phyloP scores from a whole-genome alignment of 1,140 invertebrate species.

The Drosophila kanapiae region DNA sequence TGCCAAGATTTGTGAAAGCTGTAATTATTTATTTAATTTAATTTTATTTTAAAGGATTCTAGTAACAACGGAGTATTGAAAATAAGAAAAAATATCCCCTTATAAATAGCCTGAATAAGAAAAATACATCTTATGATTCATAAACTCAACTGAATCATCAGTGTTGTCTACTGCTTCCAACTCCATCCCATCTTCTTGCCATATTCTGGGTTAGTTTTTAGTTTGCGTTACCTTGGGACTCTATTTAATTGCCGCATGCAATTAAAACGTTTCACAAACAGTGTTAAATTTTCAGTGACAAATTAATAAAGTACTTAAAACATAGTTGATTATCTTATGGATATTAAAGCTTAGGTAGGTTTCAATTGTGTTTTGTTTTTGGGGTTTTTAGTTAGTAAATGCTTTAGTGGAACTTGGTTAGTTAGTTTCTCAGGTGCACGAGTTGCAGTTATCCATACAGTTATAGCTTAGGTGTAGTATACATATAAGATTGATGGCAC shows the following conservation, averaged over 20 bases:
- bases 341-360: slow-evolving; percentile 40
- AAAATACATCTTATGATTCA: not conserved
- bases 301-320: slow-evolving; percentile 49
- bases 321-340: slow-evolving; percentile 33
- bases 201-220: slow-evolving; percentile 32
- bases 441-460: slow-evolving; percentile 76
- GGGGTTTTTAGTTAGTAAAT: slow-evolving; percentile 24
- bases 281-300: slow-evolving; percentile 80
- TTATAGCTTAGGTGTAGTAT: slow-evolving; percentile 87
- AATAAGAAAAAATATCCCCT: not conserved
- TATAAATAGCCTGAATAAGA: not conserved
- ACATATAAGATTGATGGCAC: slow-evolving; percentile 88
- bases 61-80: no score
- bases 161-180: not conserved
- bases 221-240: slow-evolving; percentile 75
- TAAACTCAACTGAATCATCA: slow-evolving; percentile 8
- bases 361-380: slow-evolving; percentile 19
- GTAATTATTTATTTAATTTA: not conserved
- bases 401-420: slow-evolving; percentile 14
- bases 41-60: no score
- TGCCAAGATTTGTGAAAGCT: not conserved
- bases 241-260: slow-evolving; percentile 85
- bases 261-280: slow-evolving; percentile 82
- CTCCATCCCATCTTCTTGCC: slow-evolving; percentile 19
- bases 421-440: slow-evolving; percentile 57